phyloP scores from a whole-genome alignment of 2,888 invertebrate genomes.

The Drosophila hamatofila region DNA sequence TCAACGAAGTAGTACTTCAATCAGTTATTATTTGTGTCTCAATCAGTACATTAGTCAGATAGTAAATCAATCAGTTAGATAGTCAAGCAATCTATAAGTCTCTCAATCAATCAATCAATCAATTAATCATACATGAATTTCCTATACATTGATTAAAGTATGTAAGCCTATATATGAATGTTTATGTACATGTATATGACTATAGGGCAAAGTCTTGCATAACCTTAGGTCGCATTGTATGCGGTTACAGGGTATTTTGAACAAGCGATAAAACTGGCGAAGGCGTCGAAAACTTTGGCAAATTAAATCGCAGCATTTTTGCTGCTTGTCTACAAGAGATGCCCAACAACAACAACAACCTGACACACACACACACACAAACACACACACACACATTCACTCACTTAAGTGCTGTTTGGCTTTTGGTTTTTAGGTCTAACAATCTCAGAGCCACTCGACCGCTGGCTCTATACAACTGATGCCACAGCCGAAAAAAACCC shows the following conservation, averaged over 20 bases:
- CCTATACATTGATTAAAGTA: neutral
- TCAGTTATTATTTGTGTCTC: neutral
- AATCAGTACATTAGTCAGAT: no score
- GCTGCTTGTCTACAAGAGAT: conserved; percentile 27
- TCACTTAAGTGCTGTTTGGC: conserved; percentile 33
- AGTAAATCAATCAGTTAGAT: neutral
- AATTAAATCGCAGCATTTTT: conserved; percentile 68
- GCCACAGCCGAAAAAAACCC: neutral
- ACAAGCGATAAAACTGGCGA: conserved; percentile 60
- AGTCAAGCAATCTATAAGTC: neutral
- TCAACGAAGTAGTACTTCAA: neutral
- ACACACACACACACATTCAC: neutral
- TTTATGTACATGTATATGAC: no score
- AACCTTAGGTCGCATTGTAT: neutral
- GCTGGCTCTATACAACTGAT: conserved; percentile 32
- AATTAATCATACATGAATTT: neutral
- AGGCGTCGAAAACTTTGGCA: conserved; percentile 68
- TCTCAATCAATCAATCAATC: neutral
- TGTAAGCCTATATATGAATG: neutral
- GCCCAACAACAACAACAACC: conserved; percentile 13
- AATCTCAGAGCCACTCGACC: conserved; percentile 51
- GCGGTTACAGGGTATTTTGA: conserved; percentile 41
- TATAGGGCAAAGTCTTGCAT: neutral
- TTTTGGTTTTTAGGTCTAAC: conserved; percentile 43
- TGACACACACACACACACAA: conserved; percentile 1